Evolutionary conservation across 2,113 vertebrate species (phyloP).

Genomic region (Pavo muticus): DNA sequence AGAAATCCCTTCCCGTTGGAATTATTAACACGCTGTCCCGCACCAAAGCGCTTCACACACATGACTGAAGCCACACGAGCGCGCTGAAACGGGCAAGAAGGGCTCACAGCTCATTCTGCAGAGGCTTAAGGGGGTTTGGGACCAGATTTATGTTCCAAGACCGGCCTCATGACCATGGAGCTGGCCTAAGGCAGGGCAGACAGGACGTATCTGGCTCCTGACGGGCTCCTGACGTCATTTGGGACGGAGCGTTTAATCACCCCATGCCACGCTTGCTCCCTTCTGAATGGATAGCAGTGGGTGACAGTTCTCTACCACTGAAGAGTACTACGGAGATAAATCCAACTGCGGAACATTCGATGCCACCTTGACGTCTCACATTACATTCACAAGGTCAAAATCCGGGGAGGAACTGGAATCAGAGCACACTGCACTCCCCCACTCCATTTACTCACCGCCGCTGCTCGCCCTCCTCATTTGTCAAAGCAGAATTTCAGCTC

Average conservation of each 20-base stretch:
- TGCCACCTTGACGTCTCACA: not conserved
- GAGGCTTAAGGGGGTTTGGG: not conserved
- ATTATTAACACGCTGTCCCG: slow-evolving; percentile 63
- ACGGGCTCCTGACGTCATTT: slow-evolving; percentile 7
- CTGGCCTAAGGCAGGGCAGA: not conserved
- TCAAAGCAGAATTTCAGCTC: not conserved
- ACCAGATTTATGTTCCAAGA: not conserved
- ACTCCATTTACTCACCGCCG: not conserved
- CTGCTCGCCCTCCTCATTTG: not conserved
- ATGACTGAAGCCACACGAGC: slow-evolving; percentile 45
- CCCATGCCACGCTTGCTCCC: not conserved
- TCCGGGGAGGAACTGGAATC: not conserved
- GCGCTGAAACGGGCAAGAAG: not conserved
- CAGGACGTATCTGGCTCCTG: not conserved
- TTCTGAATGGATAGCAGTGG: not conserved
- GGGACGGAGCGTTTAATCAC: slow-evolving; percentile 9
- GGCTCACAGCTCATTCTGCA: not conserved
- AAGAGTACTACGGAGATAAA: not conserved
- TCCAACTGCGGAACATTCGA: not conserved
- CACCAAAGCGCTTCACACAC: slow-evolving; percentile 59
- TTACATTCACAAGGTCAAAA: not conserved
- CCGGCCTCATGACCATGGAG: not conserved
- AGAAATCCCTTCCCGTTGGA: slow-evolving; percentile 59
- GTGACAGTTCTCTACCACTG: not conserved
- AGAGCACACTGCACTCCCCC: not conserved